Conservation (phyloP, 2,113 vertebrate species). For the Orthonyx spaldingii region DNA sequence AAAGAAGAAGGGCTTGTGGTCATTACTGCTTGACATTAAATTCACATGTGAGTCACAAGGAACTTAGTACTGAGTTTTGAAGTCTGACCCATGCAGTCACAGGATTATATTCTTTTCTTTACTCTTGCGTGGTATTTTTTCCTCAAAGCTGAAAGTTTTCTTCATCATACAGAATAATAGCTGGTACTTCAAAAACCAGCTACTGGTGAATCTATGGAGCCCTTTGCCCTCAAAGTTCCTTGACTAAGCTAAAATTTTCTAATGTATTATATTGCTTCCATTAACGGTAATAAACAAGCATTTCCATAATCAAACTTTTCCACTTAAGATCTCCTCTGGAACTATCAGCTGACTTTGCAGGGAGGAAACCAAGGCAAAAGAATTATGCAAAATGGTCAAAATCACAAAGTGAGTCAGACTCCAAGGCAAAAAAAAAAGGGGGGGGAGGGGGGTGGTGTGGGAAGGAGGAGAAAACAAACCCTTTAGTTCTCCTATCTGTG, state of each 20-base stretch:
- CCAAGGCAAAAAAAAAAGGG: fast-evolving
- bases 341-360: conserved; percentile 10
- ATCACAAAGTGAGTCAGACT: not conserved
- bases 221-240: not conserved
- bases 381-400: conserved; percentile 41
- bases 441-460: fast-evolving
- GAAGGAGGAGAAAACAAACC: not conserved
- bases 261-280: not conserved
- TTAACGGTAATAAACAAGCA: conserved; percentile 1
- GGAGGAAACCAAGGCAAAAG: conserved; percentile 29
- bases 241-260: not conserved
- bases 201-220: not conserved
- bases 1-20: not conserved
- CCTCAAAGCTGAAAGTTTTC: not conserved
- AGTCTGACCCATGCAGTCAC: not conserved
- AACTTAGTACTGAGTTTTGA: not conserved
- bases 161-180: not conserved
- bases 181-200: not conserved
- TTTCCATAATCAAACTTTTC: conserved; percentile 38
- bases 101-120: not conserved
- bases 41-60: conserved; percentile 38
- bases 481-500: not conserved
- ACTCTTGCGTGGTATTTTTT: not conserved
- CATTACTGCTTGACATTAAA: not conserved
- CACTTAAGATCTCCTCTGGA: not conserved